Evolutionary conservation across 2,888 invertebrate genomes (phyloP).

Genomic region (Idaea straminata): DNA sequence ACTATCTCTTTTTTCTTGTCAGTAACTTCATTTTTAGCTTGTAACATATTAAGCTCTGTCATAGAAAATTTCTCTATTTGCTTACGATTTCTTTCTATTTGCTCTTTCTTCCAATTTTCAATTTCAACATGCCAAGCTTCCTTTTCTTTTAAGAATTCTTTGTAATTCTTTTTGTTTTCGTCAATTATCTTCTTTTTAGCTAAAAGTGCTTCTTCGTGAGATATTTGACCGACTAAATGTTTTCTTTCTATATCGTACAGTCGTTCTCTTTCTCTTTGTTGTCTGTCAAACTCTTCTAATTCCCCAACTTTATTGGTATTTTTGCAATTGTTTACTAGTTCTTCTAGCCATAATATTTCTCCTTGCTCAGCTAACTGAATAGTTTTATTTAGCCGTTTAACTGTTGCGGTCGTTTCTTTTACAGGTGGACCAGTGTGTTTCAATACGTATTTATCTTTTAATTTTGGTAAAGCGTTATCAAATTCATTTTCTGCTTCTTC

Average conservation of each 20-base stretch:
- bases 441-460: slow-evolving; percentile 30
- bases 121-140: slow-evolving; percentile 70
- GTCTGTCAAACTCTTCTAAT: slow-evolving; percentile 66
- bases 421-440: slow-evolving; percentile 39
- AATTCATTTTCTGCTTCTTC: slow-evolving; percentile 44
- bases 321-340: slow-evolving; percentile 67
- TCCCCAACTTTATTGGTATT: slow-evolving; percentile 62
- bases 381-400: slow-evolving; percentile 75
- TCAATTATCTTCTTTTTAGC: slow-evolving; percentile 74
- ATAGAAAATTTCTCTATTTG: slow-evolving; percentile 65
- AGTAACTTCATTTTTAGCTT: slow-evolving; percentile 49
- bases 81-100: slow-evolving; percentile 72
- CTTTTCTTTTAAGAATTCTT: slow-evolving; percentile 73
- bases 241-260: slow-evolving; percentile 79
- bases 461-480: slow-evolving; percentile 36
- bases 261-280: slow-evolving; percentile 69
- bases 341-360: slow-evolving; percentile 75
- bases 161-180: slow-evolving; percentile 72
- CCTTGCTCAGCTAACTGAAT: slow-evolving; percentile 56
- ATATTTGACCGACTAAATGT: slow-evolving; percentile 79
- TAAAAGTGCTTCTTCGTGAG: slow-evolving; percentile 80
- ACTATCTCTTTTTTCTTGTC: slow-evolving; percentile 57
- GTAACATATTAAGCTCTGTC: slow-evolving; percentile 50
- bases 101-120: slow-evolving; percentile 69
- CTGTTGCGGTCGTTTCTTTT: slow-evolving; percentile 72